Evolutionary conservation across 1,140 invertebrate species (phyloP).

Genomic region (Meloidogyne floridensis): DNA sequence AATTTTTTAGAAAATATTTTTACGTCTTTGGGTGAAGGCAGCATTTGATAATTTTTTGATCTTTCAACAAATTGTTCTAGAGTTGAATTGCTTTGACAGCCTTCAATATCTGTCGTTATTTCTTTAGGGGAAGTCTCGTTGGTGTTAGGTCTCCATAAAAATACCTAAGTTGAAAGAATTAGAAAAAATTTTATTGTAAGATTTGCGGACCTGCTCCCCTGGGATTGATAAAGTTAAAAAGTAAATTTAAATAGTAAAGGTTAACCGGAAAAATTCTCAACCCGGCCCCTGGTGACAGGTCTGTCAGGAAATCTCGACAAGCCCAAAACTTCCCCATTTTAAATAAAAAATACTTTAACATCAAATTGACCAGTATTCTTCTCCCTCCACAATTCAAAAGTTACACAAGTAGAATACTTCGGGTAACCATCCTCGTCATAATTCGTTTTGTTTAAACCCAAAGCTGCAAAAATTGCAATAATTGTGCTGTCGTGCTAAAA

Average conservation of each 20-base stretch:
- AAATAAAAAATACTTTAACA: slow-evolving; percentile 24
- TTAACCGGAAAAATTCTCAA: too few species aligned
- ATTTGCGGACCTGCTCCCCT: neutral
- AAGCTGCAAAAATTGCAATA: slow-evolving; percentile 37
- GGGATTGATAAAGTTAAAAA: neutral
- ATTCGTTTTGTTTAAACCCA: slow-evolving; percentile 40
- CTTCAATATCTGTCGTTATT: slow-evolving; percentile 20
- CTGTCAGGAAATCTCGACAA: too few species aligned
- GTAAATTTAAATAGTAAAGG: too few species aligned
- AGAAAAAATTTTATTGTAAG: too few species aligned
- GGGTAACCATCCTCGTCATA: slow-evolving; percentile 38
- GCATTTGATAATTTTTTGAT: slow-evolving; percentile 24
- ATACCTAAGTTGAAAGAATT: neutral
- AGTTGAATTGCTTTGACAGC: slow-evolving; percentile 31
- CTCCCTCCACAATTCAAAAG: slow-evolving; percentile 39
- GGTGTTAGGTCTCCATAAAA: slow-evolving; percentile 33
- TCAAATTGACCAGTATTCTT: slow-evolving; percentile 30
- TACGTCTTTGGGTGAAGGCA: slow-evolving; percentile 19
- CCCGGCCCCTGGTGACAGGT: too few species aligned
- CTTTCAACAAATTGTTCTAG: slow-evolving; percentile 31
- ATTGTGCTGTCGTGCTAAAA: slow-evolving; percentile 48
- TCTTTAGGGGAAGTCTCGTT: slow-evolving; percentile 11
- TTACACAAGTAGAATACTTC: slow-evolving; percentile 38
- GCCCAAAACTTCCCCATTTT: too few species aligned
- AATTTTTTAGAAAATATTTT: neutral